Evolutionary conservation across 2,113 vertebrate species (phyloP).

Genomic region (Pagrus major): DNA sequence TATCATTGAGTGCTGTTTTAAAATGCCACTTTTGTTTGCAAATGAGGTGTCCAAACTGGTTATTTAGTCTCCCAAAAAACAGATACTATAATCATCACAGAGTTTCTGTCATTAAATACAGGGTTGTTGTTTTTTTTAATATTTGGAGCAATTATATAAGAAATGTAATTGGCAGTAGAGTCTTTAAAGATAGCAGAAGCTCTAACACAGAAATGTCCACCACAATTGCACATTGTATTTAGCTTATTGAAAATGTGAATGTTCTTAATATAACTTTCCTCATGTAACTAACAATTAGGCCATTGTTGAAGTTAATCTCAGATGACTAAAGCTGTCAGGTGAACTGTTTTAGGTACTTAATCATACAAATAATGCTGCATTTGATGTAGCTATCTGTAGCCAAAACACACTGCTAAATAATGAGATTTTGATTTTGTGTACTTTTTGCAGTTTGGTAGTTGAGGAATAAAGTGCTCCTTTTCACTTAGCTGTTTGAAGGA

Average conservation of each 20-base stretch:
- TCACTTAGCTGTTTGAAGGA: constrained; percentile 44
- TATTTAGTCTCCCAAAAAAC: not conserved
- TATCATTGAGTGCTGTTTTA: not conserved
- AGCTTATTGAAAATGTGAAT: constrained; percentile 7
- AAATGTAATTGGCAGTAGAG: not conserved
- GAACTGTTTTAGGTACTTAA: constrained; percentile 2
- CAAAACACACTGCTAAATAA: constrained; percentile 14
- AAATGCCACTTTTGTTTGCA: not conserved
- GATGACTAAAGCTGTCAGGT: not conserved
- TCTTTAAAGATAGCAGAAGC: not conserved
- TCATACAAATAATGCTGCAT: not conserved
- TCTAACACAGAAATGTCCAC: not conserved
- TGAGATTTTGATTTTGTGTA: not conserved
- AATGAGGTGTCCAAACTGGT: not conserved
- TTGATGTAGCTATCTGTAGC: not conserved
- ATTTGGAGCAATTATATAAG: not conserved
- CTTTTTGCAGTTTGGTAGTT: constrained; percentile 24
- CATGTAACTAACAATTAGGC: not conserved
- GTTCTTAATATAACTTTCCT: not conserved
- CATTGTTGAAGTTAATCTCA: not conserved
- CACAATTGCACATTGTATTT: constrained; percentile 13
- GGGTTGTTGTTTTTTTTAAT: not conserved
- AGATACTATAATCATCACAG: not conserved
- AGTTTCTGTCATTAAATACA: constrained; percentile 10
- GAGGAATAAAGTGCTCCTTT: not conserved